Percentiles rank a stretch among this genome's conserved stretches.
phyloP scores from a whole-genome alignment of 2,888 invertebrate genomes.

The Amiota communis region DNA sequence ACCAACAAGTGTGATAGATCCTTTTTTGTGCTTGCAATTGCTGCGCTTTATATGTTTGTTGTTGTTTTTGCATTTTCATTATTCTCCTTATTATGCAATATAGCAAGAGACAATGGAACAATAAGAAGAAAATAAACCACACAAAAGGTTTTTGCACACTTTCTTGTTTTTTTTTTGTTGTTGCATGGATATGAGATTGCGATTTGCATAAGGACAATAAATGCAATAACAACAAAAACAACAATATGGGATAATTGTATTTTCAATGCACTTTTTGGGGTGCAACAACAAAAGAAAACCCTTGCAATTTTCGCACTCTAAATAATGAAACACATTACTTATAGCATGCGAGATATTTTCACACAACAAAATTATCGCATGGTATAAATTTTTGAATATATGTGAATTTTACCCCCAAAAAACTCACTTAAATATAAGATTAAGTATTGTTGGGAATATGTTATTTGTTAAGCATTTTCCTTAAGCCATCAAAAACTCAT shows the following conservation, averaged over 20 bases:
- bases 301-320: conserved; percentile 9
- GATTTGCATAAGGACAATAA: conserved; percentile 9
- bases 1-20: conserved; percentile 47
- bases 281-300: not conserved
- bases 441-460: not conserved
- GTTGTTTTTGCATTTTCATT: conserved; percentile 29
- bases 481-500: conserved; percentile 60
- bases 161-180: not conserved
- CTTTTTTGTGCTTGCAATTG: conserved; percentile 13
- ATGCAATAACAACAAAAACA: not conserved
- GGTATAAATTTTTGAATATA: no score
- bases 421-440: no score
- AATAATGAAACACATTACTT: no score
- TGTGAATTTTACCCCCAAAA: no score
- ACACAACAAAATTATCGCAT: no score
- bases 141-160: conserved; percentile 22
- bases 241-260: not conserved
- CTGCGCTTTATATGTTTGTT: conserved; percentile 44
- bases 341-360: no score
- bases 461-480: conserved; percentile 58
- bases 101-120: conserved; percentile 15
- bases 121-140: conserved; percentile 28
- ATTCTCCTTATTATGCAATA: conserved; percentile 42
- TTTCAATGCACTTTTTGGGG: not conserved
- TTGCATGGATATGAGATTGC: not conserved